Evolutionary conservation across 2,797 vertebrate species (phyloP), one percentile per base, ranked within the genome.

Genomic region (Mus caroli): DNA sequence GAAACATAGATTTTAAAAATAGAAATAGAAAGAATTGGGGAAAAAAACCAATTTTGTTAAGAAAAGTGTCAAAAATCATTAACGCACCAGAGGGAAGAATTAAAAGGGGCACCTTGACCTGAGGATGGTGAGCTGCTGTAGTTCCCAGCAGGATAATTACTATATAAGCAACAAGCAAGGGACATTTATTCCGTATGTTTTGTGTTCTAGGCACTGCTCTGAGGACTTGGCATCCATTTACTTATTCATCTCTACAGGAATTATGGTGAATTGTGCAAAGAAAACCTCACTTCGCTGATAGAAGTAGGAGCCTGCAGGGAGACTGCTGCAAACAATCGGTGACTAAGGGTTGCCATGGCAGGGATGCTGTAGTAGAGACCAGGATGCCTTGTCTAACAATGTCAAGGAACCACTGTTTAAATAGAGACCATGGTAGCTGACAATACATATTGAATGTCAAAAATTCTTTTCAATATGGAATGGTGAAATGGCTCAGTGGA

Each of bases 51-150:
- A 79, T 37, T 91, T 88, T 92, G 5, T 50, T 43, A 46, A 34
- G 34, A 54, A n/a, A 94, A 75, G n/a, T 56, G 24, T 19, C 58
- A 85, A 94, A 89, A 88, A 78, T 85, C 50, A 73, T 50, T 85
- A 31, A 85, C 82, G 5, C 7, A 69, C 28, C 14, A 9, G 26
- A 58, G 34, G 52, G 34, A 64, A 13, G 10, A 79, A 46, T 64
- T 28, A 64, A 58, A 91, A 67, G 58, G 1, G 31, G 26, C 73
- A 5, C 15, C 11, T 86, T 83, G 46, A 37, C 31, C 28, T 94
- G 60, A 75, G 24, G 62, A 60, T 17, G 6, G 9, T 43, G 46
- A 82, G 12, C 20, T 58, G 26, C 34, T 24, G 15, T 3, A 79
- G 54, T 88, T 52, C 67, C 54, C 67, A 95, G 26, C 9, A 54